These are phyloP conservation scores for Aphaenogaster rudis DNA, from an alignment of 1,140 invertebrate species.

Conservation along the genomic window DNA sequence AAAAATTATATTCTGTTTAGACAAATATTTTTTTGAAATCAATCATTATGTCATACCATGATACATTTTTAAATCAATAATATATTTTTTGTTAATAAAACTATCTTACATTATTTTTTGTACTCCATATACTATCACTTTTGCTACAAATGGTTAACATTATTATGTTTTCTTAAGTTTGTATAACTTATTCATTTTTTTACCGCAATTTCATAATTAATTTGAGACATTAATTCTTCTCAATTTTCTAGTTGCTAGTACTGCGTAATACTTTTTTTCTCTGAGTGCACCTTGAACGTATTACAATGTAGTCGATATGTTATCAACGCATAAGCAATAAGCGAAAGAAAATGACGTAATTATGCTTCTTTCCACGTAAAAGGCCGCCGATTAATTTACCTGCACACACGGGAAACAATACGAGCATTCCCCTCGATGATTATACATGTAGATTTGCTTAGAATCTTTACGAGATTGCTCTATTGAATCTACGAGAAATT, in stretches of 20 bases:
- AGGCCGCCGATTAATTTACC: not conserved
- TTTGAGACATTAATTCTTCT: not conserved
- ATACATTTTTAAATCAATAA: not conserved
- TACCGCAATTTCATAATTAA: not conserved
- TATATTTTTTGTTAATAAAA: not conserved
- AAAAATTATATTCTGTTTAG: too few species aligned
- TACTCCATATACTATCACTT: not conserved
- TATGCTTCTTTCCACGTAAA: not conserved
- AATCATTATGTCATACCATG: not conserved
- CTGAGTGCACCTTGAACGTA: not conserved
- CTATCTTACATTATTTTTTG: not conserved
- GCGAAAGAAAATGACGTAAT: not conserved
- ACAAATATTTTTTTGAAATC: too few species aligned
- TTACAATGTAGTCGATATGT: constrained; percentile 2
- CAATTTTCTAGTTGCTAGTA: not conserved
- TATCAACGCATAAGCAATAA: not conserved
- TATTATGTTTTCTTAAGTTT: not conserved
- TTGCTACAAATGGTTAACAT: not conserved
- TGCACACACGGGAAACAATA: not conserved
- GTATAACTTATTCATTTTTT: not conserved
- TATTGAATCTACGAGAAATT: constrained; percentile 3
- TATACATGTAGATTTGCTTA: not conserved
- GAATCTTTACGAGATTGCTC: not conserved
- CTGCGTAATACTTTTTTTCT: not conserved
- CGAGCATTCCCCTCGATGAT: not conserved